Conservation (phyloP, 2,797 vertebrate species). For the Catharus ustulatus region DNA sequence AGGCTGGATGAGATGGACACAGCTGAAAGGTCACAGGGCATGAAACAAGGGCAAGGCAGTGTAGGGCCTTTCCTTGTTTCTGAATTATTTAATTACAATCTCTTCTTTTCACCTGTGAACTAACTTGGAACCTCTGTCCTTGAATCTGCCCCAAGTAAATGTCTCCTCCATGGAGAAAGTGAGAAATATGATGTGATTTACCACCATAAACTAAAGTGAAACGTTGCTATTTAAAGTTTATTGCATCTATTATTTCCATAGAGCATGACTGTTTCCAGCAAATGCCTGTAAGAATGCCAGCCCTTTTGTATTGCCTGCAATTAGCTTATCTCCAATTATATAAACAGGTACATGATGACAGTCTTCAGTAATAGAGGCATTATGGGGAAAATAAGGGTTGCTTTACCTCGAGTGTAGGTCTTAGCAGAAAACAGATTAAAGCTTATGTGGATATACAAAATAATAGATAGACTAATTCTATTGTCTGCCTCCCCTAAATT, state of each 20-base stretch:
- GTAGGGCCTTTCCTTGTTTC: not conserved
- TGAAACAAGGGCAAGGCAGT: not conserved
- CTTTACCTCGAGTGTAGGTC: conserved; percentile 67
- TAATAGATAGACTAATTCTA: conserved; percentile 69
- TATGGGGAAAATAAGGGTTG: conserved; percentile 70
- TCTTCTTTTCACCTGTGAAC: not conserved
- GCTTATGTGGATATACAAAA: conserved; percentile 68
- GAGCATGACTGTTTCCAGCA: not conserved
- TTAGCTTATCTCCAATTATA: conserved; percentile 74
- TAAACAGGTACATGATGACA: conserved; percentile 64
- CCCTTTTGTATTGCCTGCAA: conserved; percentile 67
- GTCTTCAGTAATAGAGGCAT: conserved; percentile 47
- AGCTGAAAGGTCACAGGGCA: not conserved
- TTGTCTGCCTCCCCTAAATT: conserved; percentile 75
- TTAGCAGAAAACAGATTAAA: conserved; percentile 72
- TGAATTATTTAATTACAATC: not conserved
- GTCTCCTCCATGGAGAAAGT: not conserved
- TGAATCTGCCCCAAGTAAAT: not conserved
- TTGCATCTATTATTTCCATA: conserved; percentile 15
- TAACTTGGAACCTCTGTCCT: not conserved
- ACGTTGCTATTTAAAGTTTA: conserved; percentile 19
- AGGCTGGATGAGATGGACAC: not conserved
- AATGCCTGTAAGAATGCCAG: conserved; percentile 56
- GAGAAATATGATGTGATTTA: not conserved
- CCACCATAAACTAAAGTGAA: not conserved